Evolutionary conservation across 2,113 vertebrate genomes (phyloP).

Genomic region (Xiphophorus couchianus): DNA sequence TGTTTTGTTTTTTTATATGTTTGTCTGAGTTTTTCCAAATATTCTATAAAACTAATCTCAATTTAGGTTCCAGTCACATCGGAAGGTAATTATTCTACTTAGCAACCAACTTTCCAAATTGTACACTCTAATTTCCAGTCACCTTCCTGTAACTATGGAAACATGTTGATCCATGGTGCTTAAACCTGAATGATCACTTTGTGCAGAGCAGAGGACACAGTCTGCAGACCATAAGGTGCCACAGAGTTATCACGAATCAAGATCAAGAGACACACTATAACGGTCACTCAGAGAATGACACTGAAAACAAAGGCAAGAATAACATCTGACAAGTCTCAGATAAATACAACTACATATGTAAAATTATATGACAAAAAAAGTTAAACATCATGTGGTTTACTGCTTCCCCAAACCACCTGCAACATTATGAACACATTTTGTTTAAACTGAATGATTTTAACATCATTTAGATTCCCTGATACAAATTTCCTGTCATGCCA

Average conservation of each 20-base stretch:
- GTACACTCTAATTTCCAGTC: not conserved
- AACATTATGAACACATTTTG: too few species aligned
- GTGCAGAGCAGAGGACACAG: conserved; percentile 20
- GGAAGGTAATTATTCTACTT: not conserved
- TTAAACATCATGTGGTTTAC: too few species aligned
- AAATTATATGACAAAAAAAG: not conserved
- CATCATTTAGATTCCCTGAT: too few species aligned
- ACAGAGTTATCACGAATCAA: not conserved
- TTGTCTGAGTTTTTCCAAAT: not conserved
- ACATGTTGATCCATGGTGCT: conserved; percentile 27
- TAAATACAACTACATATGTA: too few species aligned
- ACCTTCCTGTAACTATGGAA: conserved; percentile 58
- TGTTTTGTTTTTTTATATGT: not conserved
- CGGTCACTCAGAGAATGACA: not conserved
- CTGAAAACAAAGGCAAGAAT: not conserved
- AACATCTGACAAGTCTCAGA: too few species aligned
- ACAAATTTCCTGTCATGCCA: too few species aligned
- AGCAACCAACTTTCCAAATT: not conserved
- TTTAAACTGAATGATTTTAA: too few species aligned
- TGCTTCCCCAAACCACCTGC: too few species aligned
- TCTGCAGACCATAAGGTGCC: conserved; percentile 32
- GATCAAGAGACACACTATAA: not conserved
- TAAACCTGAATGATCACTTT: conserved; percentile 25
- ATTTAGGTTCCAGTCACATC: not conserved
- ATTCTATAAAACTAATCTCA: not conserved